phyloP scores from a whole-genome alignment of 1,140 invertebrate species.

The Trichogramma pretiosum region DNA sequence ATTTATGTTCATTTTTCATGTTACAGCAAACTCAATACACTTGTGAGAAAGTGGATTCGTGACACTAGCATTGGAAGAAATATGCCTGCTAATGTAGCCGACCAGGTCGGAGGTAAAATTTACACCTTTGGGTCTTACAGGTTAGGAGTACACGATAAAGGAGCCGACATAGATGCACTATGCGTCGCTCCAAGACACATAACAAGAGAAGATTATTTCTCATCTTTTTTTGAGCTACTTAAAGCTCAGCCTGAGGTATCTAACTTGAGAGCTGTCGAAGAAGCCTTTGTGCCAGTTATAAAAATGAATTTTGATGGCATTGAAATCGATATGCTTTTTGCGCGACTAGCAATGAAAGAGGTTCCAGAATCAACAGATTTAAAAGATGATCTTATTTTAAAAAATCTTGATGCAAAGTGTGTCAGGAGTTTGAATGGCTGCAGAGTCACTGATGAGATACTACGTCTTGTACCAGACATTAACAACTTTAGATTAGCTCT shows the following conservation, averaged over 20 bases:
- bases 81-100: constrained; percentile 77
- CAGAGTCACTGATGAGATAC: constrained; percentile 96
- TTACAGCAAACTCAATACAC: constrained; percentile 69
- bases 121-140: constrained; percentile 98
- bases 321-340: constrained; percentile 97
- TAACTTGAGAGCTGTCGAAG: constrained; percentile 83
- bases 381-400: constrained; percentile 81
- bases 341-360: constrained; percentile 83
- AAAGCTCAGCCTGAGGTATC: constrained; percentile 81
- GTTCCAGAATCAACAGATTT: constrained; percentile 78
- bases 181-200: constrained; percentile 96
- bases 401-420: constrained; percentile 94
- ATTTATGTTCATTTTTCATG: constrained; percentile 33
- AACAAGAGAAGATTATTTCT: constrained; percentile 88
- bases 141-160: constrained; percentile 86
- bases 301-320: constrained; percentile 99
- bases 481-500: constrained; percentile 90
- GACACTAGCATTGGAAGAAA: constrained; percentile 81
- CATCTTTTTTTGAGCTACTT: constrained; percentile 85
- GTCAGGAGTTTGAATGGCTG: constrained; percentile 96
- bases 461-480: constrained; percentile 89
- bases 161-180: constrained; percentile 97
- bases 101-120: constrained; percentile 91
- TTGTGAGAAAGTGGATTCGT: constrained; percentile 88
- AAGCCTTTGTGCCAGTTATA: constrained; percentile 98